Conservation (phyloP, 2,888 invertebrate species). For the Andrena marginata region DNA sequence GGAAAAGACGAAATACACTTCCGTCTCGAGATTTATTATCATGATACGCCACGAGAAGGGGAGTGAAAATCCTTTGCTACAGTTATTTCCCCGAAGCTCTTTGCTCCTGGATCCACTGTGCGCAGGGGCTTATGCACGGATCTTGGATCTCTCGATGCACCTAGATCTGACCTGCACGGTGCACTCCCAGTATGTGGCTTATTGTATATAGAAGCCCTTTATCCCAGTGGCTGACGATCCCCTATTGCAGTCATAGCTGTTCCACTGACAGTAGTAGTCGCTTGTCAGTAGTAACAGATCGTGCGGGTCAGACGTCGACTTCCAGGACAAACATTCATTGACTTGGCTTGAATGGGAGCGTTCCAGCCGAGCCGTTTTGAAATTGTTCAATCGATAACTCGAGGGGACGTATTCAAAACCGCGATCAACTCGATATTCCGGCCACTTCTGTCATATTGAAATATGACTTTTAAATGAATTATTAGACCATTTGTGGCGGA, state of each 20-base stretch:
- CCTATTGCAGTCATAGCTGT: slow-evolving; percentile 30
- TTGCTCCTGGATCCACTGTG: not conserved
- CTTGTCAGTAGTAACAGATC: slow-evolving; percentile 48
- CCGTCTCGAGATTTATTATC: not conserved
- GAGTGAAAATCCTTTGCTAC: slow-evolving; percentile 6
- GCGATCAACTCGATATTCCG: not conserved
- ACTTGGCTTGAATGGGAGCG: slow-evolving; percentile 25
- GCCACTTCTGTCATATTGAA: slow-evolving; percentile 10
- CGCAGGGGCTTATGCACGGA: not conserved
- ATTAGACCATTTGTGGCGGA: slow-evolving; percentile 5
- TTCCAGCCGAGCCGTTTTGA: slow-evolving; percentile 14
- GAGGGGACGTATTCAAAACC: not conserved
- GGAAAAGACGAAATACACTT: not conserved
- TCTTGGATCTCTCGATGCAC: slow-evolving; percentile 11
- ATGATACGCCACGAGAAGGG: not conserved
- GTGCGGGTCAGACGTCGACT: slow-evolving; percentile 39
- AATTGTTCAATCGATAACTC: slow-evolving; percentile 28
- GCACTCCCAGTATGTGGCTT: slow-evolving; percentile 12
- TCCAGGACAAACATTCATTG: slow-evolving; percentile 30
- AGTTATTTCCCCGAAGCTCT: not conserved
- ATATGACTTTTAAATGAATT: slow-evolving; percentile 13
- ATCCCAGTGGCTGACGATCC: slow-evolving; percentile 23
- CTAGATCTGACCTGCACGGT: not conserved
- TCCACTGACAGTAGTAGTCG: slow-evolving; percentile 28
- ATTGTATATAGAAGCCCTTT: slow-evolving; percentile 42